Conservation (phyloP, 2,113 vertebrate species). For the Eleginops maclovinus region DNA sequence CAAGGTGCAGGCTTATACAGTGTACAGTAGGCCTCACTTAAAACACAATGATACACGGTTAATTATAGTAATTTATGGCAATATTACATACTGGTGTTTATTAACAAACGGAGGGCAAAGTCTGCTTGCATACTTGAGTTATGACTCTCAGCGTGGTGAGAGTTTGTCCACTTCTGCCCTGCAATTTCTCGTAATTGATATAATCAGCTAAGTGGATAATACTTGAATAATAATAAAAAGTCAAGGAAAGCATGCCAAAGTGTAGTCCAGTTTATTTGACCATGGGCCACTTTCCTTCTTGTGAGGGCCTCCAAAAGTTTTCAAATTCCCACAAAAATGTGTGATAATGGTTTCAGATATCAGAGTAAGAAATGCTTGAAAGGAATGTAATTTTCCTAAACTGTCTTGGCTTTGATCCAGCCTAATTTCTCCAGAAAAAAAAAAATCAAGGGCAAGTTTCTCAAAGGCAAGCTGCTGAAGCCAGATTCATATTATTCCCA, state of each 20-base stretch:
- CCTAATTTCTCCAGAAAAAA: constrained; percentile 26
- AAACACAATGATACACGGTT: constrained; percentile 53
- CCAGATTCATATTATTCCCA: constrained; percentile 55
- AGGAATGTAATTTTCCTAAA: constrained; percentile 20
- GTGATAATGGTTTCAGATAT: constrained; percentile 34
- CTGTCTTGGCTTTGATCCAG: constrained; percentile 40
- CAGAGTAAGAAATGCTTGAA: constrained; percentile 39
- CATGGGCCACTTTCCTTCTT: background rate
- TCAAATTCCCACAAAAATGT: constrained; percentile 19
- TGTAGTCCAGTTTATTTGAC: constrained; percentile 29
- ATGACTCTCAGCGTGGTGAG: background rate
- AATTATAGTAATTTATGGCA: constrained; percentile 55
- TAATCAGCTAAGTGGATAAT: constrained; percentile 23
- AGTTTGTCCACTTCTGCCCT: constrained; percentile 18
- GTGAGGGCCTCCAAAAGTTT: constrained; percentile 31
- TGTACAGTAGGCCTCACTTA: constrained; percentile 27
- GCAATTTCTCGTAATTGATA: constrained; percentile 18
- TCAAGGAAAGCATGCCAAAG: constrained; percentile 36
- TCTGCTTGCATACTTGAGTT: constrained; percentile 7
- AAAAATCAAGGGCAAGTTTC: constrained; percentile 38
- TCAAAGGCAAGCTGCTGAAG: constrained; percentile 41
- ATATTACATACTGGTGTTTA: constrained; percentile 38
- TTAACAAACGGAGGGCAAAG: constrained; percentile 27
- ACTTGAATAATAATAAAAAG: constrained; percentile 18
- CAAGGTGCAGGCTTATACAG: constrained; percentile 13